These are phyloP conservation scores for Pandemis corylana DNA, from an alignment of 2,888 invertebrate genomes.

Conservation along the genomic window DNA sequence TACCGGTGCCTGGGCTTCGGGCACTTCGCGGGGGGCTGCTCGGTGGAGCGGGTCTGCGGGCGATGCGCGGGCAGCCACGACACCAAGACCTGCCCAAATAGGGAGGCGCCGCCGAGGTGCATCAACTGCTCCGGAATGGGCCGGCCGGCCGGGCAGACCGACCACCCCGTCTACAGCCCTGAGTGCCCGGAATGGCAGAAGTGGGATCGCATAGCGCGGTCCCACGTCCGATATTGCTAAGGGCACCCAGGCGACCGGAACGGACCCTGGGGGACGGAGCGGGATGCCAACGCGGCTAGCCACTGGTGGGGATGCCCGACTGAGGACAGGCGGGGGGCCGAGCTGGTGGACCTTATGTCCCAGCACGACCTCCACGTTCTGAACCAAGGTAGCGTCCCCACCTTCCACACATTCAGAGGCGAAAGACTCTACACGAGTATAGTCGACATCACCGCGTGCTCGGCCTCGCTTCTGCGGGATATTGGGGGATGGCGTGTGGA, in stretches of 20 bases:
- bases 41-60: neutral
- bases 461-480: conserved; percentile 10
- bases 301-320: too few species aligned
- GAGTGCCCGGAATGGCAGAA: too few species aligned
- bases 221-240: too few species aligned
- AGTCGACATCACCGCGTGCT: conserved; percentile 41
- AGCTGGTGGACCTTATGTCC: neutral
- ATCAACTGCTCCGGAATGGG: conserved; percentile 21
- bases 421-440: conserved; percentile 8
- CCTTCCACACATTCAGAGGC: neutral
- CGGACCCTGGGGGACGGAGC: too few species aligned
- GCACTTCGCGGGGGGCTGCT: neutral
- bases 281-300: too few species aligned
- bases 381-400: neutral
- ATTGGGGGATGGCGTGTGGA: conserved; percentile 30
- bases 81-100: too few species aligned
- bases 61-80: neutral
- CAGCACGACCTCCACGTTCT: neutral
- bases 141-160: neutral
- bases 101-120: too few species aligned
- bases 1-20: conserved; percentile 1
- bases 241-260: too few species aligned
- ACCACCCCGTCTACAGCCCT: too few species aligned
- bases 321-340: too few species aligned
- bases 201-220: too few species aligned